Evolutionary conservation across 2,888 invertebrate species (phyloP).

Genomic region (Strigamia maritima): DNA sequence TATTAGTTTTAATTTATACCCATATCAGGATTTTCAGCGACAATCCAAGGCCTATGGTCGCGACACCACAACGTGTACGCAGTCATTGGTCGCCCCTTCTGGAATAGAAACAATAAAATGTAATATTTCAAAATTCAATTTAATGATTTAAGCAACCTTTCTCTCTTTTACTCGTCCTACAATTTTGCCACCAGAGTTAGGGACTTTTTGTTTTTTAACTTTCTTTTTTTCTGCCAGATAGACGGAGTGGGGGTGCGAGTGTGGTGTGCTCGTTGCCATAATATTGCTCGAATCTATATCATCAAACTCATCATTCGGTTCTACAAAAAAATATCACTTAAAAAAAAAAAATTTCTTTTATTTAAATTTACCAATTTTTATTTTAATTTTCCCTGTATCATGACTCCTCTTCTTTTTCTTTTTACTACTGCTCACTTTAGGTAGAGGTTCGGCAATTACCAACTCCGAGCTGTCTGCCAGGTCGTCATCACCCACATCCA

Average conservation of each 20-base stretch:
- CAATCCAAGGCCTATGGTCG: conserved; percentile 70
- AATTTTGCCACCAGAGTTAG: conserved; percentile 63
- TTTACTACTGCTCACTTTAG: not conserved
- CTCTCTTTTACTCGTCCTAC: conserved; percentile 62
- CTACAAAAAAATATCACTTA: not conserved
- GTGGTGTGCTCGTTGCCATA: not conserved
- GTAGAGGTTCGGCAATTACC: conserved; percentile 41
- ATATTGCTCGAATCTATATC: not conserved
- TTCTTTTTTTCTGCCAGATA: conserved; percentile 71
- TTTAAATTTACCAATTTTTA: conserved; percentile 34
- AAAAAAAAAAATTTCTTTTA: not conserved
- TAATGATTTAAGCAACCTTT: too few species aligned
- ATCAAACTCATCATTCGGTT: not conserved
- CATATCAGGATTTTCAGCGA: conserved; percentile 69
- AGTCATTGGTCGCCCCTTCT: conserved; percentile 69
- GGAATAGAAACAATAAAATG: too few species aligned
- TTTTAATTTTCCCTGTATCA: conserved; percentile 23
- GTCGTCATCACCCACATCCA: conserved; percentile 15
- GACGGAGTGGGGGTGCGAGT: conserved; percentile 51
- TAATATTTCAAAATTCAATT: too few species aligned
- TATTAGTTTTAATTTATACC: conserved; percentile 55
- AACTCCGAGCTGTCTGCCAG: conserved; percentile 36
- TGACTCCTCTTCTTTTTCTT: conserved; percentile 31
- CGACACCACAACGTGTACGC: conserved; percentile 91
- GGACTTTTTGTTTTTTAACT: conserved; percentile 70